A percentile compares a stretch with the other conserved stretches of the same genome.
phyloP scores from a whole-genome alignment of 2,888 invertebrate genomes.

The Sabatieria punctata region DNA sequence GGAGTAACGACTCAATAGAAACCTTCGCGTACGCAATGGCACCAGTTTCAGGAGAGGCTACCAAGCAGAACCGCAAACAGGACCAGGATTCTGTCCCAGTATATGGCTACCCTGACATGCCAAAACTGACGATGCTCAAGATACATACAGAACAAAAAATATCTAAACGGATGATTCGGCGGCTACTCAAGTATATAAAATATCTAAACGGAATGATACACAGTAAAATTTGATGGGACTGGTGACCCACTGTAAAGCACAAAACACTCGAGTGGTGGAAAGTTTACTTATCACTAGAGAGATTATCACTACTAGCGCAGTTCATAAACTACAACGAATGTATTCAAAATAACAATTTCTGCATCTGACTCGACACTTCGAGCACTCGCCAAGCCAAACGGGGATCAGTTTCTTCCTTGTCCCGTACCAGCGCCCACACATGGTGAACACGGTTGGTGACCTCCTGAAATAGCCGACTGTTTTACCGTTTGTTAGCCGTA shows the following conservation, averaged over 20 bases:
- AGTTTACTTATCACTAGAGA: too few species aligned
- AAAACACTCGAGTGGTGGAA: conserved; percentile 12
- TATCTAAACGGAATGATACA: too few species aligned
- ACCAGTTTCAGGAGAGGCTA: conserved; percentile 42
- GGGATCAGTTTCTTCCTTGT: conserved; percentile 78
- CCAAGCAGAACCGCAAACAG: conserved; percentile 49
- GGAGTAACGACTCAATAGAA: conserved; percentile 16
- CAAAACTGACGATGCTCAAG: too few species aligned
- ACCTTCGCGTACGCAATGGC: background rate
- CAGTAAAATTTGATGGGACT: background rate
- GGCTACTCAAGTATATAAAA: too few species aligned
- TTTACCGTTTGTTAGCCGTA: background rate
- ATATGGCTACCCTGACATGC: background rate
- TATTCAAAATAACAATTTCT: too few species aligned
- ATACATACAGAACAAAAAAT: too few species aligned
- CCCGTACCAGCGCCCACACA: conserved; percentile 93
- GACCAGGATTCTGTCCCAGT: conserved; percentile 46
- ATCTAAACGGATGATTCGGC: too few species aligned
- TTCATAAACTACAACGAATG: too few species aligned
- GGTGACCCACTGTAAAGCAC: background rate
- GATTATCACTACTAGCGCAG: too few species aligned
- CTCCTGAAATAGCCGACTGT: conserved; percentile 39
- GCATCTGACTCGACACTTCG: too few species aligned
- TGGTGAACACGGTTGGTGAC: conserved; percentile 86
- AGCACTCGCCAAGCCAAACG: conserved; percentile 88